phyloP scores from a whole-genome alignment of 1,140 invertebrate species.

The Pseudomyrmex flavicornis region DNA sequence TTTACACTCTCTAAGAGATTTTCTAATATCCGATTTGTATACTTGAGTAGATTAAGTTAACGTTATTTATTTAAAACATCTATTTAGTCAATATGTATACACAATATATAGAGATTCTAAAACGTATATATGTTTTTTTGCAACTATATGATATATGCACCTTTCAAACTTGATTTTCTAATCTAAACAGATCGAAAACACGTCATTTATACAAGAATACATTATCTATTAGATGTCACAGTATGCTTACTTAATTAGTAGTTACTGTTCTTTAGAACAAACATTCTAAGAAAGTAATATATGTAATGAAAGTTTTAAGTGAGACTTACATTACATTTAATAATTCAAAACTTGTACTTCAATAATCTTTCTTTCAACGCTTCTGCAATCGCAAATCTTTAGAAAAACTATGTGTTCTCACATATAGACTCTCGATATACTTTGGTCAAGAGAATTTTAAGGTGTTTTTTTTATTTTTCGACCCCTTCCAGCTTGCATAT shows the following conservation, averaged over 20 bases:
- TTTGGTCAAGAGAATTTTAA: too few species aligned
- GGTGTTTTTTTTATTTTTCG: too few species aligned
- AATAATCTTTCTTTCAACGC: constrained; percentile 32
- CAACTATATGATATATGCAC: constrained; percentile 30
- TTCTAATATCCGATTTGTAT: constrained; percentile 2
- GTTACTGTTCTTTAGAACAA: constrained; percentile 43
- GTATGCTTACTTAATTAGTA: constrained; percentile 55
- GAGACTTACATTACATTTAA: constrained; percentile 24
- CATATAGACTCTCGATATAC: not conserved
- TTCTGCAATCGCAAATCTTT: constrained; percentile 18
- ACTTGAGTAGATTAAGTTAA: too few species aligned
- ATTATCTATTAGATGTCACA: constrained; percentile 45
- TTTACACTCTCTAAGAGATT: constrained; percentile 33
- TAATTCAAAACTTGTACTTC: constrained; percentile 29
- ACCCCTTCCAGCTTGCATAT: too few species aligned
- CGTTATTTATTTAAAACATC: constrained; percentile 7
- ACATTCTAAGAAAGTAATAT: constrained; percentile 34
- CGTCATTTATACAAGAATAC: constrained; percentile 33
- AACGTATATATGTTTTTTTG: not conserved
- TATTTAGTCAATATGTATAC: not conserved
- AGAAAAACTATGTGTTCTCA: constrained; percentile 8
- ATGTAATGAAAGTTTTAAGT: not conserved
- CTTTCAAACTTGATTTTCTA: constrained; percentile 43
- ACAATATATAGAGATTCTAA: too few species aligned
- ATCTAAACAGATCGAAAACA: constrained; percentile 52